Conservation (phyloP, 2,797 vertebrate species). For the Chelonia mydas region DNA sequence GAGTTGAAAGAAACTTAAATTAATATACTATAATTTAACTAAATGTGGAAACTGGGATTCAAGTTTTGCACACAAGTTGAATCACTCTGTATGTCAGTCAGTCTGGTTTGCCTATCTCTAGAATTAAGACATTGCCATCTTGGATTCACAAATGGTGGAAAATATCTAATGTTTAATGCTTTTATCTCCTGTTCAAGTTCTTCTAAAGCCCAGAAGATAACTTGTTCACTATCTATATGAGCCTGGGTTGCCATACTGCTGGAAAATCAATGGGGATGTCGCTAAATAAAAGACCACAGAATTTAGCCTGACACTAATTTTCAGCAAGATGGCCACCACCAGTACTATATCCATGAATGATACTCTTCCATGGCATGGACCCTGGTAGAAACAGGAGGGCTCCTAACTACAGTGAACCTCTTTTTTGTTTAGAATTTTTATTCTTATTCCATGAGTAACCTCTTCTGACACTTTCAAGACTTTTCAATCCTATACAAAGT, state of each 20-base stretch:
- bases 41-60: not conserved
- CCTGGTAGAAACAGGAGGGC: not conserved
- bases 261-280: not conserved
- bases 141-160: not conserved
- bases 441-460: not conserved
- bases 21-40: not conserved
- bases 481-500: not conserved
- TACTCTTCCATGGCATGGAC: not conserved
- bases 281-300: not conserved
- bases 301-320: not conserved
- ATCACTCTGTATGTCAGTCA: not conserved
- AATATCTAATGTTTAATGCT: not conserved
- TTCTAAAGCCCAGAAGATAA: not conserved
- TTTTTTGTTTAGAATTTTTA: rapidly evolving
- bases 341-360: not conserved
- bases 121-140: not conserved
- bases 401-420: not conserved
- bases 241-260: not conserved
- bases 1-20: not conserved
- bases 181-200: not conserved
- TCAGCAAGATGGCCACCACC: not conserved
- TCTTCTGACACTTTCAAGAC: not conserved
- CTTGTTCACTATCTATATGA: not conserved
- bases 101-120: not conserved
- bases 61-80: not conserved